These are phyloP conservation scores for Dasyurus viverrinus DNA, from an alignment of 2,113 vertebrate species.

Conservation along the genomic window DNA sequence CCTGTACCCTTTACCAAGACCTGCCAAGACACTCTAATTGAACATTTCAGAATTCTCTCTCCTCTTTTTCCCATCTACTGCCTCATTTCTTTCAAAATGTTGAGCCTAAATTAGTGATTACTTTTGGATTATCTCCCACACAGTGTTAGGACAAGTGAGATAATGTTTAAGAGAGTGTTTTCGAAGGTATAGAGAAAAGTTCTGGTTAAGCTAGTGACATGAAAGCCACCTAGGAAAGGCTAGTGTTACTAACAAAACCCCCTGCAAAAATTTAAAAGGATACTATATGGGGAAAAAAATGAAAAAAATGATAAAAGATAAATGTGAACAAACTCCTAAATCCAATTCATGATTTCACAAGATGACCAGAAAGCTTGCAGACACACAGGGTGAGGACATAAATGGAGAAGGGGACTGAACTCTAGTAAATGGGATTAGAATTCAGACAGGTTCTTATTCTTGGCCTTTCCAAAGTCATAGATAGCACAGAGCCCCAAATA, in stretches of 20 bases:
- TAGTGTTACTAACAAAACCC: not conserved
- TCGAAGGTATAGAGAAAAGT: not conserved
- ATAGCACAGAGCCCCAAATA: not conserved
- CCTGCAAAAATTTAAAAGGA: too few species aligned
- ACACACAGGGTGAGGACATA: not conserved
- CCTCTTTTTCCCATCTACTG: not conserved
- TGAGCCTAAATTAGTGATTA: not conserved
- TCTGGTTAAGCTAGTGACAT: not conserved
- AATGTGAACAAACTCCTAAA: not conserved
- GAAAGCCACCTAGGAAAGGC: not conserved
- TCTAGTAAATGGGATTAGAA: not conserved
- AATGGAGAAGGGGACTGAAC: not conserved
- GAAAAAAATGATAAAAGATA: not conserved
- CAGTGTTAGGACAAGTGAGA: not conserved
- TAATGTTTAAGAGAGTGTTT: not conserved
- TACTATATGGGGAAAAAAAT: not conserved
- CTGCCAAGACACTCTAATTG: not conserved
- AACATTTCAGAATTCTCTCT: not conserved
- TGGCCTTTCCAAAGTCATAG: not conserved
- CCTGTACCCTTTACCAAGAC: not conserved
- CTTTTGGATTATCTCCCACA: not conserved
- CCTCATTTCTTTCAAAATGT: not conserved
- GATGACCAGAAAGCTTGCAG: not conserved
- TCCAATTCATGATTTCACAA: not conserved
- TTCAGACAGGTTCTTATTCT: not conserved